Base-by-base conservation (phyloP, 2,888 invertebrate genomes). In the Erebia ligea region DNA sequence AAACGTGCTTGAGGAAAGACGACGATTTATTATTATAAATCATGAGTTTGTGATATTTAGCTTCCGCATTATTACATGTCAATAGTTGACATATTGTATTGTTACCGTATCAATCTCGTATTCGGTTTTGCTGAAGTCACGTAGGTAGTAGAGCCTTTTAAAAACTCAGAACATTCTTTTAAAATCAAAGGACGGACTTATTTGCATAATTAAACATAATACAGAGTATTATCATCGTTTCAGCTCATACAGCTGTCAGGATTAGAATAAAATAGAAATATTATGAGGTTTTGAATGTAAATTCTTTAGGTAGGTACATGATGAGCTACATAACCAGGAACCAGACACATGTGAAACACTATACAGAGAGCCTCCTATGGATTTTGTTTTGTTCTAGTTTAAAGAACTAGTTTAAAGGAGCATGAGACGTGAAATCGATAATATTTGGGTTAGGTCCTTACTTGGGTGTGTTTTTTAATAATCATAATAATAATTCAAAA, bases 1-100 rank as follows among this genome's bases (percentile, higher is more conserved):
- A 66, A 40, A 66, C 66, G 66, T 66, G 66, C 45, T 45, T 21
- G 21, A 19, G 42, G 45, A 56, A 66, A 66, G 57, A 19, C 62
- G 15, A 62, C 25, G 4, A 17, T 8, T 2, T n/a, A 15, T n/a
- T 10, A 21, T 11, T 13, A 25, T 13, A 11, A n/a, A 64, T 19
- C 48, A 52, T 17, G n/a, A 40, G 13, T 50, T 63, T 34, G 15
- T 48, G 19, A 48, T 62, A 25, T 48, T 62, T 62, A 19, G 25
- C 62, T 62, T 62, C 62, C 62, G 45, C 45, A 48, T 62, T 62
- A 19, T 15, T 21, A 48, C 9, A 48, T 45, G 6, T 10, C 4
- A 34, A 34, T 34, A 21, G 9, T 34, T n/a, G 10, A 15, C n/a
- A 13, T 58, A 34, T 58, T n/a, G 8, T 25, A 58, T 34, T 34